Evolutionary conservation across 1,140 invertebrate genomes (phyloP).

Genomic region (Glomeris maerens): DNA sequence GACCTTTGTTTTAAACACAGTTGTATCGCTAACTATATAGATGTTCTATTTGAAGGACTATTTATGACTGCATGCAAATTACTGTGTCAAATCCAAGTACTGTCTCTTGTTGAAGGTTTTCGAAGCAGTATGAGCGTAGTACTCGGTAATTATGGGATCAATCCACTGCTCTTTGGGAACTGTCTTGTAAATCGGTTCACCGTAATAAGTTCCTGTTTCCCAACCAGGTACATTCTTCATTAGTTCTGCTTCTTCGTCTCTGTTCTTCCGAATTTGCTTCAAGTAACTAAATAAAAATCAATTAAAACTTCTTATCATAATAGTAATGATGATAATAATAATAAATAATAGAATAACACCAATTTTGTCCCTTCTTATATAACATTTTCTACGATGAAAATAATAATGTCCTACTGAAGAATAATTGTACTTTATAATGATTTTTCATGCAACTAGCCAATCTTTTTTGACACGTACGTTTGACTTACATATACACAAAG

Average conservation of each 20-base stretch:
- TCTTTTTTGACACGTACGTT: too few relatives aligned
- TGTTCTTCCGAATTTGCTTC: constrained; percentile 60
- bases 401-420: too few relatives aligned
- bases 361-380: background rate
- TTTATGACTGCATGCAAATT: too few relatives aligned
- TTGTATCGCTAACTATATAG: too few relatives aligned
- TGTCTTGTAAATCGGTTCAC: constrained; percentile 59
- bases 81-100: background rate
- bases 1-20: too few relatives aligned
- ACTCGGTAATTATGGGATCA: constrained; percentile 48
- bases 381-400: background rate
- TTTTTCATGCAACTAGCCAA: too few relatives aligned
- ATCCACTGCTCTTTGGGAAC: constrained; percentile 38
- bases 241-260: constrained; percentile 65
- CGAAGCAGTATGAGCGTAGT: constrained; percentile 36
- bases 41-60: too few relatives aligned
- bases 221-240: constrained; percentile 80
- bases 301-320: constrained; percentile 1
- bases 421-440: background rate
- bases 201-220: constrained; percentile 73
- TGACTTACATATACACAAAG: too few relatives aligned
- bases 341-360: constrained; percentile 1
- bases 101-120: background rate
- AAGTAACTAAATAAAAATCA: constrained; percentile 37
- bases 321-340: background rate